Evolutionary conservation across 53 echinoderm and acorn worm species (phyloP).

Genomic region (Echinometra lucunter): DNA sequence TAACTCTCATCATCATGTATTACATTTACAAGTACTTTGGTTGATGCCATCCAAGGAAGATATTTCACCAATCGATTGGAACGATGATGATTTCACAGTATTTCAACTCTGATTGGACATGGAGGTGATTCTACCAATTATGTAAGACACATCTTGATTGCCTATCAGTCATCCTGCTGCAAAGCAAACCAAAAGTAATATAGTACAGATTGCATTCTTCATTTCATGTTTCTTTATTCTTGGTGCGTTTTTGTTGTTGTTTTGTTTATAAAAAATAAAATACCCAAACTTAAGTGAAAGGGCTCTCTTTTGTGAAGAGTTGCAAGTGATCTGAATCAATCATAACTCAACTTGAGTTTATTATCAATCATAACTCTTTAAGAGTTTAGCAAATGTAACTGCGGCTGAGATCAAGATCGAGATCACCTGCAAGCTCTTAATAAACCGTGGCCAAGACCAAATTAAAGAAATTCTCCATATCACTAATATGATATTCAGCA

Average conservation of each 20-base stretch:
- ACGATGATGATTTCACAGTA: background rate
- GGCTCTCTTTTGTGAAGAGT: background rate
- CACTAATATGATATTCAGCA: no score
- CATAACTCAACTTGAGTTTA: background rate
- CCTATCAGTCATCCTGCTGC: background rate
- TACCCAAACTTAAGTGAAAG: no score
- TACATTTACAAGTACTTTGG: conserved; percentile 85
- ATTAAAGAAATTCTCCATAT: no score
- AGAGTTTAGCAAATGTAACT: background rate
- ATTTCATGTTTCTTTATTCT: background rate
- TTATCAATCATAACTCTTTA: background rate
- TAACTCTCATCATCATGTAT: conserved; percentile 94
- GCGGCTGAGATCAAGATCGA: background rate
- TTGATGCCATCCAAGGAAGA: conserved; percentile 34
- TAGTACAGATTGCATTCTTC: background rate
- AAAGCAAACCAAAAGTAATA: background rate
- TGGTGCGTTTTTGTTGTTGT: no score
- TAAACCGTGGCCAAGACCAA: no score
- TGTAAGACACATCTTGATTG: background rate
- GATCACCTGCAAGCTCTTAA: background rate
- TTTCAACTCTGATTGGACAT: background rate
- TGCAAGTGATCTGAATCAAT: background rate
- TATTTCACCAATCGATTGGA: background rate
- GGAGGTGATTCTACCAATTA: background rate
- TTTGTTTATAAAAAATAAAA: background rate